A percentile compares a stretch with the other conserved stretches of the same genome.
Conservation (phyloP, 2,888 invertebrate species). For the Xestia c-nigrum region DNA sequence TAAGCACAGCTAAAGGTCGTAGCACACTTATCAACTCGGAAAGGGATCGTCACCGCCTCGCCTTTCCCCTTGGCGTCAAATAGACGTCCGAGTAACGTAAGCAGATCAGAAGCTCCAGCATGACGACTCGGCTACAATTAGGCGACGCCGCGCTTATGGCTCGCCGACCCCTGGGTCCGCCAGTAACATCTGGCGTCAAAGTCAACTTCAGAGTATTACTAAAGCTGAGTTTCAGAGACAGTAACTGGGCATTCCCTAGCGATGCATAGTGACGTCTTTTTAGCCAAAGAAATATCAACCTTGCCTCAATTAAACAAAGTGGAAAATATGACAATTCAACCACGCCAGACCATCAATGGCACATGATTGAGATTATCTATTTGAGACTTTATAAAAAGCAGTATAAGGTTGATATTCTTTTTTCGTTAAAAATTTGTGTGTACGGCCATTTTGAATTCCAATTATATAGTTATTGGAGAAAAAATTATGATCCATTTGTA, state of each 20-base stretch:
- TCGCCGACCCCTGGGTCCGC: no score
- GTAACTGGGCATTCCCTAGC: neutral
- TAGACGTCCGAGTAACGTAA: no score
- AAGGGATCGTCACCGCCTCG: no score
- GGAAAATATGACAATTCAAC: neutral
- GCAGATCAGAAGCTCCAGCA: no score
- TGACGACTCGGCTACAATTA: no score
- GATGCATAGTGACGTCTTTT: neutral
- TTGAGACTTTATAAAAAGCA: neutral
- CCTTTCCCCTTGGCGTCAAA: no score
- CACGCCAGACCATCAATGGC: neutral
- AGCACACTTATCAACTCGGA: no score
- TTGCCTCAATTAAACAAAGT: constrained; percentile 14
- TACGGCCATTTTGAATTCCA: neutral
- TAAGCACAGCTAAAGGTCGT: no score
- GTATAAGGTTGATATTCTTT: neutral
- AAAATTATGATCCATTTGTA: neutral
- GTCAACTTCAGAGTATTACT: neutral
- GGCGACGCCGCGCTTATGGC: no score
- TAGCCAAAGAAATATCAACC: neutral
- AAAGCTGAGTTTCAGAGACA: neutral
- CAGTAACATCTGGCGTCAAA: neutral
- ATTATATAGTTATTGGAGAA: neutral
- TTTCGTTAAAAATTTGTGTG: neutral
- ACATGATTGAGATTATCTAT: neutral